Evolutionary conservation across 2,888 invertebrate species (phyloP), one percentile per base, ranked within the genome.

Genomic region (Drosophila quinaria): DNA sequence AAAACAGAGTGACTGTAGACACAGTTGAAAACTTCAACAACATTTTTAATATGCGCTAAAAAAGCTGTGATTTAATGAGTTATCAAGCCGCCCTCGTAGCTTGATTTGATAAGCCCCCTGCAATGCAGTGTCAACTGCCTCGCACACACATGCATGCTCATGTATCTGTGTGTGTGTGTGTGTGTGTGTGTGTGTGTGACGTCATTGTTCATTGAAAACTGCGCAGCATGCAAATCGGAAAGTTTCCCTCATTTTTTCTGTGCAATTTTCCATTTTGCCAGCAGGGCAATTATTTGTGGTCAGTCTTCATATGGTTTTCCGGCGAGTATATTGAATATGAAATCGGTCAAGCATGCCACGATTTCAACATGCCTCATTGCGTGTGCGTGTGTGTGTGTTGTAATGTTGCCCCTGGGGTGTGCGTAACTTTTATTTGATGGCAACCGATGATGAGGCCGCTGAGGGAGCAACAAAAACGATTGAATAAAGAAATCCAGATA

Each of bases 401-500:
- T 74, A 80, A 87, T 84, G 79, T 81, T 74, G 82, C 77, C 89
- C 81, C 84, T 59, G 74, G 90, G 90, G 89, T 87, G 82, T 83
- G 81, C 81, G 84, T 87, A 89, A 90, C 83, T 90, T 90, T 90
- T 90, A 90, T 90, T 90, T 90, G 86, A 90, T 90, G 87, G 82
- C 79, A 67, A 75, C 84, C 71, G 85, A 80, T 89, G 89, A 90
- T 84, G 86, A 79, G 73, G 79, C 75, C 86, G 82, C 79, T 74
- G 64, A 73, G 87, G 87, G 86, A 82, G 82, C 81, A 81, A 77
- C 87, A 84, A 84, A 80, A 82, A 59, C 89, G 87, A 87, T 87
- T 87, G 89, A 89, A 86, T 81, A 87, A 77, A 77, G 75, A 81
- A 84, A 78, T 82, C 72, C 63, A 49, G 58, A 62, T 50, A 9